phyloP scores from a whole-genome alignment of 1,140 invertebrate species.

The Hycleus phaleratus region DNA sequence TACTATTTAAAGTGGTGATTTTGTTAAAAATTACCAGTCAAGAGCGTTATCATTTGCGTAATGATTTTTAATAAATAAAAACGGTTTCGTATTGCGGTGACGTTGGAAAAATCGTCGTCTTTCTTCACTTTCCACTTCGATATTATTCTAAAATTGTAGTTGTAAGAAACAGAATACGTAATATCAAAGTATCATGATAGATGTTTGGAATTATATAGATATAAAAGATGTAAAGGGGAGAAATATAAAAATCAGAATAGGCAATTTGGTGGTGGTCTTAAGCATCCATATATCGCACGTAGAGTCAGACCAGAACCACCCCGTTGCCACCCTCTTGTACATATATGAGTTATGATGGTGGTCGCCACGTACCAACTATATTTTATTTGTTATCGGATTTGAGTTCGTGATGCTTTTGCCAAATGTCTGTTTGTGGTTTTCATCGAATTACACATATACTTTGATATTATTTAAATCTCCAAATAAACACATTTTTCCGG shows the following conservation, averaged over 20 bases:
- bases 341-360: slow-evolving; percentile 39
- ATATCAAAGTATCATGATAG: neutral
- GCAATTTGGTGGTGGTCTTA: slow-evolving; percentile 36
- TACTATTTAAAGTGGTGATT: no score
- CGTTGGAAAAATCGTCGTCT: no score
- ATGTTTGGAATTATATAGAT: slow-evolving; percentile 1
- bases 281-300: slow-evolving; percentile 39
- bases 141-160: no score
- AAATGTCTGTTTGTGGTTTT: slow-evolving; percentile 37
- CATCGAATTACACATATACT: slow-evolving; percentile 34
- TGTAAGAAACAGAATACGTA: no score
- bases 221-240: slow-evolving; percentile 6
- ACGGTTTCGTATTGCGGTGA: no score
- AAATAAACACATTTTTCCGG: slow-evolving; percentile 11
- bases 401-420: slow-evolving; percentile 40
- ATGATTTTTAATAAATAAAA: no score
- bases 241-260: slow-evolving; percentile 36
- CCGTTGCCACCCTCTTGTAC: slow-evolving; percentile 23
- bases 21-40: no score
- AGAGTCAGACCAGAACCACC: slow-evolving; percentile 2
- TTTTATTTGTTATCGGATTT: slow-evolving; percentile 43
- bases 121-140: no score
- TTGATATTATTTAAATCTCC: slow-evolving; percentile 23
- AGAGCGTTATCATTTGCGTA: no score
- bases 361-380: slow-evolving; percentile 41